Conservation (phyloP, 2,797 vertebrate species). For the Micrastur ruficollis region DNA sequence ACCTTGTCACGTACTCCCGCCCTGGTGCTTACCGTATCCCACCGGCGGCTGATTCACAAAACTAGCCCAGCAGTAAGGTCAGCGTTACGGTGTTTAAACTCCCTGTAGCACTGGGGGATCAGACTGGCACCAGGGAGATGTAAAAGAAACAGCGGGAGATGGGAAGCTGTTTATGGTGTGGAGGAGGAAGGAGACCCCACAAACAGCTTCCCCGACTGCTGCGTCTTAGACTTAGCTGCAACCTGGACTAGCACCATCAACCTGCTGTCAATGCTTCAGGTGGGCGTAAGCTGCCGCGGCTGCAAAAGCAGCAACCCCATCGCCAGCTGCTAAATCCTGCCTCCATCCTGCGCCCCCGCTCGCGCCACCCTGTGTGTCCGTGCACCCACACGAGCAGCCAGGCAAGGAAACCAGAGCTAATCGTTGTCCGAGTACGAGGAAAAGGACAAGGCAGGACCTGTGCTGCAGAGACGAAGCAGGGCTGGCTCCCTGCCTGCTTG, state of each 20-base stretch:
- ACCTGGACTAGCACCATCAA: neutral
- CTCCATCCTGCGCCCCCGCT: fast-evolving
- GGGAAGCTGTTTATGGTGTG: neutral
- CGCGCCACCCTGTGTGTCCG: neutral
- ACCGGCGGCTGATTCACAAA: neutral
- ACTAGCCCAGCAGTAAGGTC: neutral
- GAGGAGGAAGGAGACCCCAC: neutral
- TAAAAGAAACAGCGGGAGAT: neutral
- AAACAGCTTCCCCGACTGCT: neutral
- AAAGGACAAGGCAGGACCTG: neutral
- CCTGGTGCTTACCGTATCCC: neutral
- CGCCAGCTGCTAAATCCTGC: neutral
- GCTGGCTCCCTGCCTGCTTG: neutral
- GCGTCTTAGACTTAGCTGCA: neutral
- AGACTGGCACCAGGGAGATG: neutral
- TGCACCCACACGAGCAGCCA: neutral
- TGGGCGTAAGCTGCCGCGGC: neutral
- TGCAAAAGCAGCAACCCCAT: neutral
- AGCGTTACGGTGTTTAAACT: neutral
- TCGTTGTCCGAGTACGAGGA: fast-evolving
- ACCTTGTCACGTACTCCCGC: neutral
- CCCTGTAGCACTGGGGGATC: neutral
- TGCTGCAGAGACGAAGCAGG: fast-evolving
- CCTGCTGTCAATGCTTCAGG: neutral
- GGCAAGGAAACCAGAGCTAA: neutral